Evolutionary conservation across 1,140 invertebrate species (phyloP), one percentile per base, ranked within the genome.

Genomic region (Globodera rostochiensis): DNA sequence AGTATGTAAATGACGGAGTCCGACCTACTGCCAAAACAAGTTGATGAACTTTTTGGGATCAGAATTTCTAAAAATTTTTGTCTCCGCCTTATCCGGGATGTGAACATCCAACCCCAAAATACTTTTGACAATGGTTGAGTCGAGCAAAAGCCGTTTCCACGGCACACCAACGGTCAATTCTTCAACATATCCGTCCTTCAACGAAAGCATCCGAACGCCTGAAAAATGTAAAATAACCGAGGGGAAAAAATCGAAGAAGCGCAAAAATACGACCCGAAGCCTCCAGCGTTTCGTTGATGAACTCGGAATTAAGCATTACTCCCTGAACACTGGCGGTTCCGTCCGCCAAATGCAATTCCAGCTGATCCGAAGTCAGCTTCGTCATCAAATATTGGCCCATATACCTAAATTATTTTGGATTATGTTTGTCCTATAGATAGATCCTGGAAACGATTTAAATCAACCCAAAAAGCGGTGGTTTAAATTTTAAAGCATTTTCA

Each of bases 311-410:
- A 8, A 86, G 70, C 64, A 50, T 67, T 15, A 86, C 86, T 19
- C 80, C 57, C 45, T 86, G 81, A 3, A 87, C 73, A 21, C 78
- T 57, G 6, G 79, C 84, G 6, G 84, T 85, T 1, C 85, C 85
- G 47, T 87, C 81, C 13, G 66, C 75, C 46, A 86, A 60, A 15
- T 79, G 49, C 25, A 86, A 15, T n/a, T 84, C 80, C 49, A 86
- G 49, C 8, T 86, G 81, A 25, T 87, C 85, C 19, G 83, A 69
- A 19, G 60, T 85, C 4, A 86, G 47, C 46, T 85, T 67, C 3
- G 76, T 83, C 25, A 83, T 86, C 50, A 86, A 57, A 76, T 75
- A 87, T n/a, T 86, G 84, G 21, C 85, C 86, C 83, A 86, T 86
- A 69, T 86, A 86, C 46, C 85, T 83, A 49, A 77, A 77, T 4